Evolutionary conservation across 2,113 vertebrate genomes (phyloP).

Genomic region (Thomomys bottae): DNA sequence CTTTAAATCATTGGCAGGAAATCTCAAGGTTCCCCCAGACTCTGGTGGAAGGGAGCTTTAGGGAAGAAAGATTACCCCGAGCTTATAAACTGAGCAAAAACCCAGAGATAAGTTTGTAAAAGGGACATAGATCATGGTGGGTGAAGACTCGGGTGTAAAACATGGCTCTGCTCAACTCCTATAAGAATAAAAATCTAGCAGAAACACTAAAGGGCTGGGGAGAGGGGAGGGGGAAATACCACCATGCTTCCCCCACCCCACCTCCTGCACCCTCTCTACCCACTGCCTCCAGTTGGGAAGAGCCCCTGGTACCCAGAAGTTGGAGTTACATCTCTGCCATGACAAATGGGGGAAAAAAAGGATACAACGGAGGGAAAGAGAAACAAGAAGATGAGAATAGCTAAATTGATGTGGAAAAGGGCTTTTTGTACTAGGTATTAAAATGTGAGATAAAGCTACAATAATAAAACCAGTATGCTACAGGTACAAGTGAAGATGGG

Average conservation of each 20-base stretch:
- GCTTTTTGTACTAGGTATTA: background rate
- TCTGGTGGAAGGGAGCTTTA: slow-evolving; percentile 97
- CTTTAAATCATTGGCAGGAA: slow-evolving; percentile 98
- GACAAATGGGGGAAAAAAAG: background rate
- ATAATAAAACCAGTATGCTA: slow-evolving; percentile 73
- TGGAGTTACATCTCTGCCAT: background rate
- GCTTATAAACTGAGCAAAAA: slow-evolving; percentile 99
- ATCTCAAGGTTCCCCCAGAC: slow-evolving; percentile 99
- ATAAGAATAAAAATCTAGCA: slow-evolving; percentile 88
- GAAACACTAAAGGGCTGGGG: slow-evolving; percentile 78
- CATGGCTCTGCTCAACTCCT: slow-evolving; percentile 84
- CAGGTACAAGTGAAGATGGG: background rate
- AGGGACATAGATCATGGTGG: slow-evolving; percentile 88
- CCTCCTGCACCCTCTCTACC: no score
- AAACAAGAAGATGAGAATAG: background rate
- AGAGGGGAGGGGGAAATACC: background rate
- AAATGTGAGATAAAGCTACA: slow-evolving; percentile 71
- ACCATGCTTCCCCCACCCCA: slow-evolving; percentile 61
- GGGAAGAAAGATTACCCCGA: slow-evolving; percentile 97
- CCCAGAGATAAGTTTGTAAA: slow-evolving; percentile 95
- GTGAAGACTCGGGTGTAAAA: slow-evolving; percentile 85
- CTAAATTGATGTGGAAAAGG: background rate
- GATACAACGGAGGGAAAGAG: background rate
- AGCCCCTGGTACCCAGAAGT: background rate
- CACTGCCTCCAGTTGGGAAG: background rate